Percentiles rank a stretch among this genome's conserved stretches.
These are phyloP conservation scores for Protaetia brevitarsis DNA, from an alignment of 1,140 invertebrate genomes.

Conservation along the genomic window DNA sequence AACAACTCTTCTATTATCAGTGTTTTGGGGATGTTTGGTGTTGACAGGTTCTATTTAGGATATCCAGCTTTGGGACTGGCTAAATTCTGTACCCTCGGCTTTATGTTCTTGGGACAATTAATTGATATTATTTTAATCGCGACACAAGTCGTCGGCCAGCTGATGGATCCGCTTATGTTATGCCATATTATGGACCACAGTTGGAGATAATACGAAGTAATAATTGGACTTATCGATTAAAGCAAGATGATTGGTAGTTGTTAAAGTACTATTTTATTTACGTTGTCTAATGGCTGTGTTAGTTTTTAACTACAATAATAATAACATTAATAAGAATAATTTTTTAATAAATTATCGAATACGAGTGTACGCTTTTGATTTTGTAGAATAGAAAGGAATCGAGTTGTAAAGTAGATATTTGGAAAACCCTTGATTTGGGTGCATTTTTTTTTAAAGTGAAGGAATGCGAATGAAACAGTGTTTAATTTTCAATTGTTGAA, in stretches of 20 bases:
- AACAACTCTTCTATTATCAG: slow-evolving; percentile 85
- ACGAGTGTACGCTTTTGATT: too few relatives aligned
- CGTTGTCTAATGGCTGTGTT: not conserved
- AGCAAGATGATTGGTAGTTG: slow-evolving; percentile 74
- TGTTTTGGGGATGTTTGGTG: slow-evolving; percentile 98
- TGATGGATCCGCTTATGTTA: slow-evolving; percentile 94
- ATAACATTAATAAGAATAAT: too few relatives aligned
- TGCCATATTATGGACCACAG: slow-evolving; percentile 89
- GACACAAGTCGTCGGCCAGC: slow-evolving; percentile 87
- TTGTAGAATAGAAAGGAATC: too few relatives aligned
- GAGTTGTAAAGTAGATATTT: too few relatives aligned
- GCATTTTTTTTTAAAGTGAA: too few relatives aligned
- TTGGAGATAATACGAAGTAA: slow-evolving; percentile 78
- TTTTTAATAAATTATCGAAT: too few relatives aligned
- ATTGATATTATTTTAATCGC: slow-evolving; percentile 93
- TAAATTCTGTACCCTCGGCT: slow-evolving; percentile 93
- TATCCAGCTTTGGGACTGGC: slow-evolving; percentile 92
- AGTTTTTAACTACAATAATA: too few relatives aligned
- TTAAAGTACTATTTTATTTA: not conserved
- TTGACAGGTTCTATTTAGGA: slow-evolving; percentile 94
- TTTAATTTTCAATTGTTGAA: too few relatives aligned
- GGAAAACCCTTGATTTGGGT: too few relatives aligned
- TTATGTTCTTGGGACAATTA: slow-evolving; percentile 94
- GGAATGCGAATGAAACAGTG: too few relatives aligned
- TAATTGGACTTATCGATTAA: slow-evolving; percentile 80